A percentile compares a stretch with the other conserved stretches of the same genome.
Conservation (phyloP, 2,888 invertebrate species). For the Leptinotarsa haldemani region DNA sequence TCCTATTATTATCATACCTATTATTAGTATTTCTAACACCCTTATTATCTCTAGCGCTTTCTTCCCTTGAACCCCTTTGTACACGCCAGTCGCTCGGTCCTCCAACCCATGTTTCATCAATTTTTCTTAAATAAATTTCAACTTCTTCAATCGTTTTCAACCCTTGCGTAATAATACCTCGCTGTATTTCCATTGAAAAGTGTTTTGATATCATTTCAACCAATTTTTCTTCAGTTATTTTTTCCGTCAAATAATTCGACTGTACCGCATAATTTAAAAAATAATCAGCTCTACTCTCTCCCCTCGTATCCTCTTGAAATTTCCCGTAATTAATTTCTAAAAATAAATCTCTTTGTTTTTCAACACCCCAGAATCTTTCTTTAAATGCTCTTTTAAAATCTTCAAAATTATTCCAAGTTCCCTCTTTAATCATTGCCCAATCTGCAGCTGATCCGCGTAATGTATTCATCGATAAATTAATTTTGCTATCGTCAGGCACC, state of each 20-base stretch:
- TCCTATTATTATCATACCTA: neutral
- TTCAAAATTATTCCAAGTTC: neutral
- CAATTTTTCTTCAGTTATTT: neutral
- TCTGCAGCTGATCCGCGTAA: slow-evolving; percentile 9
- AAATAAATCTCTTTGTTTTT: slow-evolving; percentile 9
- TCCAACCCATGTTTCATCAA: neutral
- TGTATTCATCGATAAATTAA: slow-evolving; percentile 6
- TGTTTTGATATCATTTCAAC: slow-evolving; percentile 16
- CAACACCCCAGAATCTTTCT: slow-evolving; percentile 13
- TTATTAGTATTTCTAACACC: neutral
- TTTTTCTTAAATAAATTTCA: slow-evolving; percentile 20
- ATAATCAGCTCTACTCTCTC: slow-evolving; percentile 15
- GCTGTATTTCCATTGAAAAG: neutral
- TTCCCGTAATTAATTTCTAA: slow-evolving; percentile 14
- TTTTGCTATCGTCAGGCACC: slow-evolving; percentile 22
- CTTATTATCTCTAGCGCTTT: neutral
- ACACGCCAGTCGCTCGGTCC: neutral
- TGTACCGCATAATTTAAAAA: neutral
- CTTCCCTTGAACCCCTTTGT: neutral
- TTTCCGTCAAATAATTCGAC: slow-evolving; percentile 1
- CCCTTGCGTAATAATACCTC: slow-evolving; percentile 17
- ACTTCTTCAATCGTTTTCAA: slow-evolving; percentile 13
- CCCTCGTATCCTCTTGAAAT: neutral
- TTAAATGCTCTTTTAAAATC: slow-evolving; percentile 1
- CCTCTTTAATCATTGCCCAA: slow-evolving; percentile 3